phyloP scores from a whole-genome alignment of 2,113 vertebrate genomes.

The Anser cygnoides region DNA sequence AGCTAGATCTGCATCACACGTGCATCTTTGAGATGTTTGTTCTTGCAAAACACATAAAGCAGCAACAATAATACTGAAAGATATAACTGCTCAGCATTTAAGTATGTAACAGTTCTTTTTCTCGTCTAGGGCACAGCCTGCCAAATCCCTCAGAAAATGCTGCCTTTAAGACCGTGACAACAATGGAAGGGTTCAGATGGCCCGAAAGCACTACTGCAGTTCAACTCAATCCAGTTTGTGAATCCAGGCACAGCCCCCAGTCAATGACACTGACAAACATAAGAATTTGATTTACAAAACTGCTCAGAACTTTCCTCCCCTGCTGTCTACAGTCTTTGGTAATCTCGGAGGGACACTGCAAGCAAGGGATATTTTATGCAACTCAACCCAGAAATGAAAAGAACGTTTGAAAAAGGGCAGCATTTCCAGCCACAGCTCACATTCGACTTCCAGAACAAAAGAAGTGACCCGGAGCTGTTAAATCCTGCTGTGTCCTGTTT shows the following conservation, averaged over 20 bases:
- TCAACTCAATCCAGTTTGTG: not conserved
- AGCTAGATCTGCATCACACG: not conserved
- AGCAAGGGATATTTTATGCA: not conserved
- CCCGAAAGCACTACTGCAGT: accelerated
- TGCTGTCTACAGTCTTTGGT: conserved; percentile 29
- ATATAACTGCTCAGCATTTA: accelerated
- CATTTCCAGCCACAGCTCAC: not conserved
- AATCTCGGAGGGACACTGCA: not conserved
- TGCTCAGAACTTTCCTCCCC: not conserved
- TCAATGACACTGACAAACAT: not conserved
- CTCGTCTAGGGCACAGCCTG: not conserved
- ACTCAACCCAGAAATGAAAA: not conserved
- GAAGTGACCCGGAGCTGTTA: not conserved
- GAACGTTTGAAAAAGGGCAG: not conserved
- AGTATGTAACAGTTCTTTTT: not conserved
- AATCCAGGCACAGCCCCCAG: not conserved
- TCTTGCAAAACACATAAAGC: not conserved
- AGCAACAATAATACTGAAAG: not conserved
- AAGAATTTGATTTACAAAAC: not conserved
- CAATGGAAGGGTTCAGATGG: not conserved
- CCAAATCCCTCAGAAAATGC: not conserved
- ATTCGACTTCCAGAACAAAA: not conserved
- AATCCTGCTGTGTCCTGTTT: not conserved
- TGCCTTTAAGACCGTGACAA: not conserved
- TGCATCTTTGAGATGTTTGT: not conserved